Evolutionary conservation across 2,797 vertebrate genomes (phyloP), one percentile per base, ranked within the genome.

Genomic region (Falco concolor): DNA sequence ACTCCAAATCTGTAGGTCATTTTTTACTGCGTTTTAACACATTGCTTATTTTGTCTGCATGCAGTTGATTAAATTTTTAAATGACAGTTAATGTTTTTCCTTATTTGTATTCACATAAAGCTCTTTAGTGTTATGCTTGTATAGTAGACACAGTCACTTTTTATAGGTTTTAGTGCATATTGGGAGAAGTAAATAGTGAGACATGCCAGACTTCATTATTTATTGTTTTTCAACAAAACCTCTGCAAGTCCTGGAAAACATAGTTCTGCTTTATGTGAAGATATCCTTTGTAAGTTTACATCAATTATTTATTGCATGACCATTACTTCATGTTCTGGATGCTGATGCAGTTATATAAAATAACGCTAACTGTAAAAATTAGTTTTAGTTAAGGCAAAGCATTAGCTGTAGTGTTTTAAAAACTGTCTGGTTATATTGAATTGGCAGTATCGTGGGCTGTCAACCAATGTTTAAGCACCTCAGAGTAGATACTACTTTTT

Each of bases 1-100:
- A 98, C 97, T 98, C 99, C 56, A 99, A 99, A 98, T 99, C 98
- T 97, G 99, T 99, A 98, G 0, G 98, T 97, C 22, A 47, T 23
- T 22, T 78, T 86, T 82, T 67, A 60, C 54, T 57, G 52, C 8
- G 4, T 93, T 95, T 95, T 72, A 49, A 36, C 19, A 5, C 64
- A 8, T 18, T 74, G 52, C 12, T 94, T 83, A 8, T 84, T 86
- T 85, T 77, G 21, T 53, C 52, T 89, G 14, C 60, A 15, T 74
- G 49, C 4, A 75, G 21, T 12, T 59, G 13, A 50, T 81, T 44
- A 27, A 5, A 24, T 87, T 87, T 76, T 88, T 25, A 56, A 84
- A 84, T 49, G 3, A 12, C 19, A 38, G 27, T 77, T 64, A 56
- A 72, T 36, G 4, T 24, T 8, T 42, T 82, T 73, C 32, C 27